phyloP scores from a whole-genome alignment of 64 coral and sea anemone species.

The Astreopora myriophthalma region DNA sequence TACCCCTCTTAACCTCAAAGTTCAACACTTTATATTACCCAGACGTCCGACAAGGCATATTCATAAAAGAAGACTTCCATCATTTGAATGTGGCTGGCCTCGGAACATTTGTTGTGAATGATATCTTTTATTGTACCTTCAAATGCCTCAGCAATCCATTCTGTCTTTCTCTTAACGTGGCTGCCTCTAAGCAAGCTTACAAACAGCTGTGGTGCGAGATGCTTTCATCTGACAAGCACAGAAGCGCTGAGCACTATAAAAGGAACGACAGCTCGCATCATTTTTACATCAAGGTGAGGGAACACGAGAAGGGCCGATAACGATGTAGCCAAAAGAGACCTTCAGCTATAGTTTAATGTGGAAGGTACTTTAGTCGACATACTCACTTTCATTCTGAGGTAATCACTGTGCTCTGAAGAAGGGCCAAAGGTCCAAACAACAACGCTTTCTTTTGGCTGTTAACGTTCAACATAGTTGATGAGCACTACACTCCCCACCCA shows the following conservation, averaged over 20 bases:
- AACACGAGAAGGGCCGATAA: too few species aligned
- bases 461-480: too few species aligned
- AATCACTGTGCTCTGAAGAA: too few species aligned
- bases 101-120: neutral
- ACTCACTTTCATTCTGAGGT: too few species aligned
- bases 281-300: neutral
- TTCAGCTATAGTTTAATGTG: too few species aligned
- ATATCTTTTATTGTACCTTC: neutral
- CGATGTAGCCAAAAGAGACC: too few species aligned
- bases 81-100: neutral
- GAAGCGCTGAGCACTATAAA: neutral
- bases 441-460: too few species aligned
- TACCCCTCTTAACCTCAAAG: too few species aligned
- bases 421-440: too few species aligned
- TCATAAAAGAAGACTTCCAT: neutral
- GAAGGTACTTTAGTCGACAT: too few species aligned
- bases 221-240: neutral
- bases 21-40: neutral
- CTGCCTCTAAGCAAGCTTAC: neutral
- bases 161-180: neutral
- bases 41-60: neutral
- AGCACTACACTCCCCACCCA: too few species aligned
- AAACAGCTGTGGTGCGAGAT: neutral
- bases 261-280: neutral
- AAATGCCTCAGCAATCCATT: neutral